Base-by-base conservation (phyloP, 2,797 vertebrate genomes). In the Gallinago nigripennis region DNA sequence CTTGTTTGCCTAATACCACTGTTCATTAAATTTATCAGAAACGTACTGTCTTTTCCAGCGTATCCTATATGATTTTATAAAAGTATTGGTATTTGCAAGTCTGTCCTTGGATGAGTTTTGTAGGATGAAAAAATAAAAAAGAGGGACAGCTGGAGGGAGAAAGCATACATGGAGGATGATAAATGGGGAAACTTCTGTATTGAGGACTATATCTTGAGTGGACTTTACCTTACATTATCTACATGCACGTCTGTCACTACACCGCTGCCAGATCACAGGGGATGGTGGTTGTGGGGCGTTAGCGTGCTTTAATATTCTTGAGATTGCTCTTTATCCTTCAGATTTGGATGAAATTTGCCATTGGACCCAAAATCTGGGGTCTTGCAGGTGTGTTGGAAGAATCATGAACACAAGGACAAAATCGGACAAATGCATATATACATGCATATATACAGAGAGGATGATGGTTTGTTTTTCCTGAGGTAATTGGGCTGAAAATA, bases 371-470 rank as follows among this genome's bases (percentile, higher is more conserved):
- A 94, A 56, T 39, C 6, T 43, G 18, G 30, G 25, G 25, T n/a
- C 45, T 72, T 82, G 18, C 45, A 39, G 51, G 9, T 79, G 9
- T 31, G 5, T 28, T 82, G 28, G 16, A 53, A 73, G 58, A 84
- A 69, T 58, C 18, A 12, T 21, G 48, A 16, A 33, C n/a, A 33
- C 12, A 39, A 43, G 66, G 28, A 27, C 54, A 54, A 51, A 87
- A 61, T 24, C 11, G 28, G 12, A 8, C 41, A 58, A 25, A 54
- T 68, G 17, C 5, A 53, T 56, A 30, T n/a, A 20, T 3, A 24
- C 0, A 0, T n/a, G 43, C 17, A 28, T 0, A 0, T 41, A 5
- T 58, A 27, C 35, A 8, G 11, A 72, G 57, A 51, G 16, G 23
- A 27, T 78, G 39, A 18, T 41, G 6, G 12, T 48, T 75, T 65